Evolutionary conservation across 2,888 invertebrate species (phyloP), one percentile per base, ranked within the genome.

Genomic region (Lycia hirtaria): DNA sequence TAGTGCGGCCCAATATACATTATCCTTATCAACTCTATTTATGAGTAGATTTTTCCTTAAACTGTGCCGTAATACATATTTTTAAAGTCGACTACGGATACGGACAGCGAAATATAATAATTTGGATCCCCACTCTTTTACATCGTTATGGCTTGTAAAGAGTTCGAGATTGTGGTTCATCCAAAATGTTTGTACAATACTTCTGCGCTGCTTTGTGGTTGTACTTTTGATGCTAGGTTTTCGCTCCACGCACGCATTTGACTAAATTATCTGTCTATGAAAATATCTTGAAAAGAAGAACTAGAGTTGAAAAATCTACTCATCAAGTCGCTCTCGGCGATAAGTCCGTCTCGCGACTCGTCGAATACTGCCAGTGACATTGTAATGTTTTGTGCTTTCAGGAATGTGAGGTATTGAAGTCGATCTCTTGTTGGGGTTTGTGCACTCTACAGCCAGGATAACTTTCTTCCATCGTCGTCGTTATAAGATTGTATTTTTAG

Each of bases 351-450:
- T 57, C 44, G 61, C 60, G 47, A 35, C 19, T 33, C 32, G 24
- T 17, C 28, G 40, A 54, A 57, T 24, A 56, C 40, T 40, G 30
- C 32, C 33, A 56, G 53, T 57, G 67, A 64, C 60, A 69, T 73
- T 83, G 70, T 79, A 70, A 58, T 69, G 83, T 85, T 41, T 85
- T 86, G 82, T 85, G 80, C 70, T 85, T 86, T 83, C 85, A 85
- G 85, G 84, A 75, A 77, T 76, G 56, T 75, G 69, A 76, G 70
- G 76, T 81, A 72, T 81, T 80, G 77, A 85, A 83, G 84, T 85
- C 72, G 66, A 73, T 84, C 76, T 85, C 69, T 80, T 78, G 75
- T 80, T 75, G 81, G 81, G 81, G 83, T 83, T 77, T 83, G 81
- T 83, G 70, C 73, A 69, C 73, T 81, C 77, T 65, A 73, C 80